Conservation (phyloP, 2,888 invertebrate genomes). For the Xestia xanthographa region DNA sequence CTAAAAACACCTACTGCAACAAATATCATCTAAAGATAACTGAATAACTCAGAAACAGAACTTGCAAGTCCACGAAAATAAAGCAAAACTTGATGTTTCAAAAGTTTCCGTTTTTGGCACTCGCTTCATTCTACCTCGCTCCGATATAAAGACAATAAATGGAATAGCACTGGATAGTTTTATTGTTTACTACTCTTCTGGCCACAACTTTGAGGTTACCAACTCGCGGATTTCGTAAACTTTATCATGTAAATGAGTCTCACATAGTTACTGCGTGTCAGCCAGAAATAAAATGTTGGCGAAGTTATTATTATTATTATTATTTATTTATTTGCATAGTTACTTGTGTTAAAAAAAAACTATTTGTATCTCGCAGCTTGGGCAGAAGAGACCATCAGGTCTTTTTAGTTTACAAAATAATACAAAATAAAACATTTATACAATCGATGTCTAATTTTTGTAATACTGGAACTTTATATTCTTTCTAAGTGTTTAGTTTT, state of each 20-base stretch:
- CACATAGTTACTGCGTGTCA: conserved; percentile 12
- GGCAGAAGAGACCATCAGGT: neutral
- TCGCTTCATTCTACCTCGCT: conserved; percentile 32
- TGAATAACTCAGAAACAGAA: neutral
- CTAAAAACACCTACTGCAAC: neutral
- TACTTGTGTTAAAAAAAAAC: neutral
- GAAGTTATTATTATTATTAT: no score
- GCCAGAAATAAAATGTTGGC: conserved; percentile 9
- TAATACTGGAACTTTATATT: no score
- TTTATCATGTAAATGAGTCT: conserved; percentile 35
- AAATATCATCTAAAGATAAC: neutral
- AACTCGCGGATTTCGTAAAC: conserved; percentile 11
- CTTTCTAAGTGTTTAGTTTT: no score
- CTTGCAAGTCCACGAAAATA: conserved; percentile 14
- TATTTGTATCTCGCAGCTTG: neutral
- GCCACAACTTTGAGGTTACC: conserved; percentile 22
- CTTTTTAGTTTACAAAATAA: neutral
- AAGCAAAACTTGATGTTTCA: conserved; percentile 26
- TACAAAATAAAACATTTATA: no score
- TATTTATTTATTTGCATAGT: no score
- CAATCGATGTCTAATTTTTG: no score
- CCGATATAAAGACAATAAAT: conserved; percentile 38
- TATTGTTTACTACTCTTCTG: conserved; percentile 40
- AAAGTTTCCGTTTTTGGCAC: conserved; percentile 49
- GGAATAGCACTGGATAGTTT: conserved; percentile 32